Conservation (phyloP, 2,888 invertebrate genomes). For the Ariolimax columbianus region DNA sequence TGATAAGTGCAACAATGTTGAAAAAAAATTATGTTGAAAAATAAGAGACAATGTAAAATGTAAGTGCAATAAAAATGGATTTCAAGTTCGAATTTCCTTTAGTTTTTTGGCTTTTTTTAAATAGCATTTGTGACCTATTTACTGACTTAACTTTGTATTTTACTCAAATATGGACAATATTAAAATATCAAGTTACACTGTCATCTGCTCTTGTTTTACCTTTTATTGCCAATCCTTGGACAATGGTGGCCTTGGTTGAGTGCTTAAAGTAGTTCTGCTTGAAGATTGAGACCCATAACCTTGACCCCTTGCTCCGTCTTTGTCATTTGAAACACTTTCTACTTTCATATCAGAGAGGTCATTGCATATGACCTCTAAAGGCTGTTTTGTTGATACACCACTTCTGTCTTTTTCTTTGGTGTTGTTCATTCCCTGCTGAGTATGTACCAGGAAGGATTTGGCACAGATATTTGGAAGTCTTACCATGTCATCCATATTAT, state of each 20-base stretch:
- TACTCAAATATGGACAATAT: too few species aligned
- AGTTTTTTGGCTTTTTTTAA: too few species aligned
- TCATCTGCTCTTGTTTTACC: neutral
- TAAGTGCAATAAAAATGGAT: too few species aligned
- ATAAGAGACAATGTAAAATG: too few species aligned
- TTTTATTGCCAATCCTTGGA: conserved; percentile 3
- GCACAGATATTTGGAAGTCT: conserved; percentile 68
- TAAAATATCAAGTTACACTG: too few species aligned
- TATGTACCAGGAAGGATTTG: conserved; percentile 65
- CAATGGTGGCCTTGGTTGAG: neutral
- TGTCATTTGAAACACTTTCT: conserved; percentile 24
- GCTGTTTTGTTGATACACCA: conserved; percentile 4
- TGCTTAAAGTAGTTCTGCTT: neutral
- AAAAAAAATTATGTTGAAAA: too few species aligned
- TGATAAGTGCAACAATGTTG: too few species aligned
- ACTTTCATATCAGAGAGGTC: conserved; percentile 42
- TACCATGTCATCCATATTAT: conserved; percentile 46
- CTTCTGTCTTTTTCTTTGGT: conserved; percentile 34
- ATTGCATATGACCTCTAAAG: conserved; percentile 50
- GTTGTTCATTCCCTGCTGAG: conserved; percentile 62
- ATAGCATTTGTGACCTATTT: too few species aligned
- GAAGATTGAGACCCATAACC: conserved; percentile 7
- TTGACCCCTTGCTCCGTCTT: conserved; percentile 11
- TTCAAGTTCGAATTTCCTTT: too few species aligned
- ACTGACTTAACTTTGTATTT: too few species aligned